Evolutionary conservation across 1,140 invertebrate genomes (phyloP).

Genomic region (Danaus plexippus): DNA sequence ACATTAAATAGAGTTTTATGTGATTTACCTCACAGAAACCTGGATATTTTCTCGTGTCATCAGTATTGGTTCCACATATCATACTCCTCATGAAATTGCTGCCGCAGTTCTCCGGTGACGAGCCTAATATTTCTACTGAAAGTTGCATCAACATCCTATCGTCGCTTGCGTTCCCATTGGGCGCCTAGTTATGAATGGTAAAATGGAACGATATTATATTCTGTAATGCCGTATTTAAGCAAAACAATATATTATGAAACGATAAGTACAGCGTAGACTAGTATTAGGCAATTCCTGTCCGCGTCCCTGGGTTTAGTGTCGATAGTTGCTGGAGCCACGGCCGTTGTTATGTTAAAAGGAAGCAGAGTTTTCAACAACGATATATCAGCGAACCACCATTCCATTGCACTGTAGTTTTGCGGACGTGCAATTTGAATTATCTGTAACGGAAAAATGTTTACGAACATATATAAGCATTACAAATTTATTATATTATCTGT

Average conservation of each 20-base stretch:
- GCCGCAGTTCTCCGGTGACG: conserved; percentile 34
- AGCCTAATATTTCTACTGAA: conserved; percentile 35
- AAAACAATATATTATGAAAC: too few relatives aligned
- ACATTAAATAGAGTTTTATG: not conserved
- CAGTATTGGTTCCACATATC: conserved; percentile 37
- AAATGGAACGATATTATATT: conserved; percentile 6
- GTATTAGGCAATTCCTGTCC: conserved; percentile 39
- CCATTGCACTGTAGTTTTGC: conserved; percentile 33
- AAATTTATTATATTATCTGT: not conserved
- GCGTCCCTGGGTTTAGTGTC: conserved; percentile 18
- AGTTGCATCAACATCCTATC: conserved; percentile 35
- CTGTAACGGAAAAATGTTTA: conserved; percentile 30
- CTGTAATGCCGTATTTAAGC: not conserved
- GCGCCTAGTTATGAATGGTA: conserved; percentile 19
- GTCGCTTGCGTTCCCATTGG: conserved; percentile 25
- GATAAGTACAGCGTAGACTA: conserved; percentile 35
- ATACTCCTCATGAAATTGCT: conserved; percentile 35
- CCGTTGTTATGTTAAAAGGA: conserved; percentile 40
- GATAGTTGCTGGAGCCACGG: conserved; percentile 23
- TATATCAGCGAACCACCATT: conserved; percentile 50
- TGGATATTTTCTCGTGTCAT: conserved; percentile 32
- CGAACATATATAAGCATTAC: not conserved
- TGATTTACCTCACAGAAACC: conserved; percentile 44
- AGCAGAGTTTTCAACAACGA: conserved; percentile 46
- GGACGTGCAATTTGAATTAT: conserved; percentile 50